Conservation (phyloP, 2,797 vertebrate genomes). For the Apodemus agrarius region DNA sequence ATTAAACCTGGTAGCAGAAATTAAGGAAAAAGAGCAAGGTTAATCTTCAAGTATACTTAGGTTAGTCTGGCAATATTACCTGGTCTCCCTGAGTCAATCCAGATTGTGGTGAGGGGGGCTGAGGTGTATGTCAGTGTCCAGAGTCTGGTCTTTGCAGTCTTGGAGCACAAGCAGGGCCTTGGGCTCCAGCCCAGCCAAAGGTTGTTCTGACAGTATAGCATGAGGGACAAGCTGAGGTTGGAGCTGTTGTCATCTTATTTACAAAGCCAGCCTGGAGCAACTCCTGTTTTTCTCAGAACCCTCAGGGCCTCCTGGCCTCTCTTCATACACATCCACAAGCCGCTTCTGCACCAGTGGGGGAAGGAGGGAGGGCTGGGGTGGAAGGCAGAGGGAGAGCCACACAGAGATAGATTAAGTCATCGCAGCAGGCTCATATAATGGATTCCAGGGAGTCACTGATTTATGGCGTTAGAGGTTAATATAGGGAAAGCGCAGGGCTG, state of each 20-base stretch:
- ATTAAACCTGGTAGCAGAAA: background rate
- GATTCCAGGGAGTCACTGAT: background rate
- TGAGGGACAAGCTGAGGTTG: too few species aligned
- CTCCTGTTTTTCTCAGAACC: background rate
- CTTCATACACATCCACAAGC: background rate
- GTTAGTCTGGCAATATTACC: background rate
- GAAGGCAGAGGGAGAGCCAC: background rate
- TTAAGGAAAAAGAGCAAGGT: background rate
- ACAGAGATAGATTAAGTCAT: background rate
- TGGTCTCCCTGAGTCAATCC: background rate
- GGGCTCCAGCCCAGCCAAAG: background rate
- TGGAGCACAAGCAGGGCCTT: rapidly evolving
- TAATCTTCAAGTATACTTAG: background rate
- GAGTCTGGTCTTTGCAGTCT: background rate
- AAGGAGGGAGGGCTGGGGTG: background rate
- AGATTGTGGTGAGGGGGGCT: background rate
- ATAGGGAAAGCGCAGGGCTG: background rate
- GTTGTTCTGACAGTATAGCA: background rate
- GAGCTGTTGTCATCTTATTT: background rate
- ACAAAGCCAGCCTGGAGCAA: background rate
- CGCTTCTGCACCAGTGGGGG: background rate
- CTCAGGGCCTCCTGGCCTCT: background rate
- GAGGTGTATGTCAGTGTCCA: too few species aligned
- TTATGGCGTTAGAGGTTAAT: background rate
- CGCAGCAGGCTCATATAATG: background rate